These are phyloP conservation scores for Sericinus montela DNA, from an alignment of 2,888 invertebrate genomes.

Conservation along the genomic window DNA sequence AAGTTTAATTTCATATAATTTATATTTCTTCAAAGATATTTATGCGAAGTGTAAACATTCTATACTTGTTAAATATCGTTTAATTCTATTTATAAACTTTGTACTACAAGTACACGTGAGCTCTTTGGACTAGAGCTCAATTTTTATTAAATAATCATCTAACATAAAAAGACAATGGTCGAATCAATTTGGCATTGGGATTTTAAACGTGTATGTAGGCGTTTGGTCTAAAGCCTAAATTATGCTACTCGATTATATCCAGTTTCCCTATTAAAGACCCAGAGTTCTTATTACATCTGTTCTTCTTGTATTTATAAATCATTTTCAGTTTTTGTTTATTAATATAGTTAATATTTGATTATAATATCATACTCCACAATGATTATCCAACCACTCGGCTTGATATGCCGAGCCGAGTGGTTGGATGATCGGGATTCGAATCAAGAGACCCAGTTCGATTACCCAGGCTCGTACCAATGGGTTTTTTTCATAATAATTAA, in stretches of 20 bases:
- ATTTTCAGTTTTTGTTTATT: not conserved
- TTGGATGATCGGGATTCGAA: too few species aligned
- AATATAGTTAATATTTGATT: too few species aligned
- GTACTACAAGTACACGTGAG: not conserved
- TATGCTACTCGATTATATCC: conserved; percentile 26
- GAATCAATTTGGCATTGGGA: conserved; percentile 44
- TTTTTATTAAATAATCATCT: conserved; percentile 18
- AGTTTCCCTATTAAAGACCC: conserved; percentile 34
- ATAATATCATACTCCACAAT: too few species aligned
- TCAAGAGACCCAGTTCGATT: too few species aligned
- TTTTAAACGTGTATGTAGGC: conserved; percentile 36
- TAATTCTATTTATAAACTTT: conserved; percentile 10
- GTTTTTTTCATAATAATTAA: too few species aligned
- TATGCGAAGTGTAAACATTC: too few species aligned
- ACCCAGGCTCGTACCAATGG: too few species aligned
- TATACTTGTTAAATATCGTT: not conserved
- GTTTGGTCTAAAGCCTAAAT: conserved; percentile 40
- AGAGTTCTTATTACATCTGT: conserved; percentile 8
- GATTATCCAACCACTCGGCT: too few species aligned
- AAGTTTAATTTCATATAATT: too few species aligned
- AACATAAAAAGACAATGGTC: conserved; percentile 27
- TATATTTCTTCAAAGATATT: too few species aligned
- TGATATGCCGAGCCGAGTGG: too few species aligned
- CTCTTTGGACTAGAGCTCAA: conserved; percentile 6
- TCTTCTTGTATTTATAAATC: not conserved